phyloP scores from a whole-genome alignment of 2,113 vertebrate genomes.

The Nanorana parkeri region DNA sequence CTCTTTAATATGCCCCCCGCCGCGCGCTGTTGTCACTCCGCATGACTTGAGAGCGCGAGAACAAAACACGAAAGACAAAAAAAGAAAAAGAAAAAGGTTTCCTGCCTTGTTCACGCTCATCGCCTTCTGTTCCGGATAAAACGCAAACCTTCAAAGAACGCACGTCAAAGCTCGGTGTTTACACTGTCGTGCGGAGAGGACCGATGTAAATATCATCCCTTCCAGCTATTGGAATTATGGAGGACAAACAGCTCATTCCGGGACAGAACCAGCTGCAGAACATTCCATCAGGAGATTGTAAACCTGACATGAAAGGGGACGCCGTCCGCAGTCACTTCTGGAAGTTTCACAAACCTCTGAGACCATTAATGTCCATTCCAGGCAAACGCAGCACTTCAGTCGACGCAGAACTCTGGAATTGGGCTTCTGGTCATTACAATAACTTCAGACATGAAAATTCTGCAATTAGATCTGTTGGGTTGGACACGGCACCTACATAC shows the following conservation, averaged over 20 bases:
- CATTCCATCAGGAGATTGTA: no score
- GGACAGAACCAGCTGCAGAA: no score
- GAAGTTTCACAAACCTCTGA: no score
- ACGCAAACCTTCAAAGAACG: neutral
- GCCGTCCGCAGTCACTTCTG: no score
- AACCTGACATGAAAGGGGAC: no score
- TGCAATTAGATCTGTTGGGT: no score
- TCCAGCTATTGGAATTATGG: neutral
- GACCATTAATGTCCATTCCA: no score
- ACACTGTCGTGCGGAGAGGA: neutral
- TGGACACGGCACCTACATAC: no score
- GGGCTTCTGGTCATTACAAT: no score
- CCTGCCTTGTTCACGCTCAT: neutral
- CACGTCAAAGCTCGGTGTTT: conserved; percentile 14
- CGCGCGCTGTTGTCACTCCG: neutral
- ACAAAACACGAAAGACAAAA: conserved; percentile 2
- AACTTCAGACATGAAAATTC: no score
- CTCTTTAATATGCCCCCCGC: conserved; percentile 17
- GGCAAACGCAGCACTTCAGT: no score
- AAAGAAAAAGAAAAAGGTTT: neutral
- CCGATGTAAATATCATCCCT: neutral
- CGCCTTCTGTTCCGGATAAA: conserved; percentile 3
- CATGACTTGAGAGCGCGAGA: neutral
- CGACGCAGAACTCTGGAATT: no score
- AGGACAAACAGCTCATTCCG: neutral